Percentiles rank a stretch among this genome's conserved stretches.
phyloP scores from a whole-genome alignment of 1,140 invertebrate genomes.

The Lasaia peninsularis region DNA sequence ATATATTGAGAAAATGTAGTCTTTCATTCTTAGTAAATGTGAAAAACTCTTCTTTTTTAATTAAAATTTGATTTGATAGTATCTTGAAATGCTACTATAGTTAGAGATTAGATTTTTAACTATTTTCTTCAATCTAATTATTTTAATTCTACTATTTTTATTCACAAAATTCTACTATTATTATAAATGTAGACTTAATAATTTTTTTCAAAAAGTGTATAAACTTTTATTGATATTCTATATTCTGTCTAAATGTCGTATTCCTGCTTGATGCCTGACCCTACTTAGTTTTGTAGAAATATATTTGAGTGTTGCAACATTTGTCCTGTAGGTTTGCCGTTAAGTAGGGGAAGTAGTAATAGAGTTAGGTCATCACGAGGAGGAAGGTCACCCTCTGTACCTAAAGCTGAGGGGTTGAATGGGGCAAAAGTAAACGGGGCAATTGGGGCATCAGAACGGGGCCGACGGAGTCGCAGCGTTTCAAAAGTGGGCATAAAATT shows the following conservation, averaged over 20 bases:
- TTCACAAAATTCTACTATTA: no score
- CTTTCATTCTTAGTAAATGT: no score
- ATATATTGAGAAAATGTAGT: no score
- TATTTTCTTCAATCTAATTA: no score
- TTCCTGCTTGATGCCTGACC: slow-evolving; percentile 63
- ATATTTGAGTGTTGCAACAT: slow-evolving; percentile 40
- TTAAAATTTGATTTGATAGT: no score
- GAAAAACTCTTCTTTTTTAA: no score
- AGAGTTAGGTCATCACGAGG: slow-evolving; percentile 72
- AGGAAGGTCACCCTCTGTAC: slow-evolving; percentile 64
- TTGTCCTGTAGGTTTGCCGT: slow-evolving; percentile 75
- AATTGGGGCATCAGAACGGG: slow-evolving; percentile 51
- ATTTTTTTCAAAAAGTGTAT: neutral
- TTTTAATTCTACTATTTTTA: no score
- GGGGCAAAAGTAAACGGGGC: slow-evolving; percentile 38
- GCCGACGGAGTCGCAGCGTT: slow-evolving; percentile 66
- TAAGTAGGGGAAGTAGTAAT: slow-evolving; percentile 70
- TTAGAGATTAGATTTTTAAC: no score
- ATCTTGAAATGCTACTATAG: no score
- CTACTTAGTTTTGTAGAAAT: slow-evolving; percentile 35
- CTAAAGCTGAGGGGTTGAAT: slow-evolving; percentile 52
- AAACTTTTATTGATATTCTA: neutral
- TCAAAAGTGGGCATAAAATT: slow-evolving; percentile 75
- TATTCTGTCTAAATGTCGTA: slow-evolving; percentile 29
- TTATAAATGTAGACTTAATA: neutral